Conservation (phyloP, 2,888 invertebrate species). For the Ennomos fuscantarius region DNA sequence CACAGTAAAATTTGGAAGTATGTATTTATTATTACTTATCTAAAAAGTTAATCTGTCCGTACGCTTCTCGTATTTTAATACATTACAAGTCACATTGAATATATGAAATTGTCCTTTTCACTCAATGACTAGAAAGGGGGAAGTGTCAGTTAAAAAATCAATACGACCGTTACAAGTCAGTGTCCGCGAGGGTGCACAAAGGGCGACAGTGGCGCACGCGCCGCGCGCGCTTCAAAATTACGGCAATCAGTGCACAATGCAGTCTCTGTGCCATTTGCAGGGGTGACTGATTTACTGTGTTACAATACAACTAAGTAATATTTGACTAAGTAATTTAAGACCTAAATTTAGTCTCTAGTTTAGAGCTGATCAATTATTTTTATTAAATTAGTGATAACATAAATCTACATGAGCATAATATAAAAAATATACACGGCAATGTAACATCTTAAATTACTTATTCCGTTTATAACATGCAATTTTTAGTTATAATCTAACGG, state of each 20-base stretch:
- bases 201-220: conserved; percentile 71
- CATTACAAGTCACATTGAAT: not conserved
- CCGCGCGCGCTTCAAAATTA: conserved; percentile 61
- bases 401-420: too few relatives aligned
- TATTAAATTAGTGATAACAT: too few relatives aligned
- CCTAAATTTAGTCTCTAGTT: too few relatives aligned
- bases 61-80: too few relatives aligned
- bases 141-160: conserved; percentile 83
- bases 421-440: too few relatives aligned
- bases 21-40: too few relatives aligned
- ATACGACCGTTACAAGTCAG: conserved; percentile 77
- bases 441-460: too few relatives aligned
- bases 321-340: too few relatives aligned
- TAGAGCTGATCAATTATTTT: too few relatives aligned
- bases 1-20: not conserved
- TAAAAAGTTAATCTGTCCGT: too few relatives aligned
- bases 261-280: conserved; percentile 56
- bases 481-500: conserved; percentile 35
- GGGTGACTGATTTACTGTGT: conserved; percentile 53
- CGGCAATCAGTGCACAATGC: conserved; percentile 63
- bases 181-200: conserved; percentile 78
- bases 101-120: conserved; percentile 11
- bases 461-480: conserved; percentile 16
- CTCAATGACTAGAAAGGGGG: conserved; percentile 40
- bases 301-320: conserved; percentile 5